Evolutionary conservation across 2,113 vertebrate genomes (phyloP).

Genomic region (Periophthalmodon schlosseri): DNA sequence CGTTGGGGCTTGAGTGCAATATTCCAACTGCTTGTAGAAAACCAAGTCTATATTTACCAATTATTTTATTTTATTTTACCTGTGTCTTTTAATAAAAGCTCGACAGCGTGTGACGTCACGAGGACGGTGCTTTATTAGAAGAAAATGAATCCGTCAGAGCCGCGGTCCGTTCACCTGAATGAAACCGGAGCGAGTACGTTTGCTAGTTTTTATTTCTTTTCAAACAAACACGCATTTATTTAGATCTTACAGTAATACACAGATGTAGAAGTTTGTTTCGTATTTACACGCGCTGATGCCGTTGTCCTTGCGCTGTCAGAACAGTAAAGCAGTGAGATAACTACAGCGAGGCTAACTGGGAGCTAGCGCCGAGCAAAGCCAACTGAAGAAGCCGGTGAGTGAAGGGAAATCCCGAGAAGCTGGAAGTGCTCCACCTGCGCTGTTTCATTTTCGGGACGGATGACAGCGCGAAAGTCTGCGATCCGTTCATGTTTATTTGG

Average conservation of each 20-base stretch:
- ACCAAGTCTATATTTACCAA: neutral
- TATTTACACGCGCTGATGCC: neutral
- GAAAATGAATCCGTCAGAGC: neutral
- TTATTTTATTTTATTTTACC: neutral
- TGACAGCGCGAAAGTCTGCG: constrained; percentile 1
- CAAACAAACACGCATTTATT: neutral
- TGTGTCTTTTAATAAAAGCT: neutral
- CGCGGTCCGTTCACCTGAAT: constrained; percentile 3
- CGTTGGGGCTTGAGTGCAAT: too few relatives aligned
- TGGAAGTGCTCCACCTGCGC: neutral
- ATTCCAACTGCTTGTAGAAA: neutral
- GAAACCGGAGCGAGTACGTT: neutral
- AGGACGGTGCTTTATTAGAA: constrained; percentile 24
- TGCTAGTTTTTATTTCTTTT: neutral
- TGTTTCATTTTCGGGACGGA: constrained; percentile 17
- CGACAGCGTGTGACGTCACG: constrained; percentile 14
- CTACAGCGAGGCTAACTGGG: constrained; percentile 34
- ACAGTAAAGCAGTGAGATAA: neutral
- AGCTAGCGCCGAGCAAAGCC: constrained; percentile 5
- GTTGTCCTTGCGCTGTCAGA: neutral
- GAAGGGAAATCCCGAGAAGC: neutral
- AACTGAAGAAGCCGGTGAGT: neutral
- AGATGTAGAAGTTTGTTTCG: neutral
- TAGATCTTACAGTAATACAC: neutral
- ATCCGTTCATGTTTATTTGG: neutral